phyloP scores from a whole-genome alignment of 2,113 vertebrate genomes.

The Eupsittula cactorum region DNA sequence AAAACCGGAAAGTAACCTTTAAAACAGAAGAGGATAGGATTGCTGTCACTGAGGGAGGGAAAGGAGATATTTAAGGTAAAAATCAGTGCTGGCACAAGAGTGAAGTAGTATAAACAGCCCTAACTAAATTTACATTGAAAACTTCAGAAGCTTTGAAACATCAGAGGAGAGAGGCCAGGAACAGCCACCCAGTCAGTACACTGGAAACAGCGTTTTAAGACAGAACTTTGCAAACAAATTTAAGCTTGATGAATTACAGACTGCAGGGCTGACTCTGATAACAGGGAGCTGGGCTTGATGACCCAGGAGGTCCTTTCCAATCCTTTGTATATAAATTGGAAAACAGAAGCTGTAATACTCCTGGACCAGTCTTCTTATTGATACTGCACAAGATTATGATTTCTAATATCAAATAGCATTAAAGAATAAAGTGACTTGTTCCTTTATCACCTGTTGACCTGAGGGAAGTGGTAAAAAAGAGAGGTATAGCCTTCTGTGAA shows the following conservation, averaged over 20 bases:
- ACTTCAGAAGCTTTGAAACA: not conserved
- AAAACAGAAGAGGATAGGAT: not conserved
- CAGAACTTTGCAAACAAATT: not conserved
- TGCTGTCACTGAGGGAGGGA: not conserved
- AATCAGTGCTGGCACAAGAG: not conserved
- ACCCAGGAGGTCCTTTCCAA: not conserved
- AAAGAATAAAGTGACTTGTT: not conserved
- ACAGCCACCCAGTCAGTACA: not conserved
- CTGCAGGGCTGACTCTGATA: not conserved
- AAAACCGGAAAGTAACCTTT: not conserved
- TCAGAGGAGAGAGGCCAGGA: not conserved
- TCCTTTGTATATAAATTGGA: not conserved
- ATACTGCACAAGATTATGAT: not conserved
- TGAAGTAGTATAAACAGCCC: not conserved
- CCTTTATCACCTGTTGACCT: not conserved
- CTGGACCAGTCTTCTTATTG: not conserved
- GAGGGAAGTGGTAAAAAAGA: not conserved
- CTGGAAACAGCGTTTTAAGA: not conserved
- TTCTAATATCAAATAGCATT: not conserved
- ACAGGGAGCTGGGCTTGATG: not conserved
- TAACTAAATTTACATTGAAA: not conserved
- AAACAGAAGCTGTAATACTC: not conserved
- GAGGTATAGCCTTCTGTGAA: not conserved
- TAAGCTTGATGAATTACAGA: not conserved
- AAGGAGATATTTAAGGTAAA: not conserved